A percentile compares a stretch with the other conserved stretches of the same genome.
Conservation (phyloP, 2,888 invertebrate species). For the Blastobasis adustella region DNA sequence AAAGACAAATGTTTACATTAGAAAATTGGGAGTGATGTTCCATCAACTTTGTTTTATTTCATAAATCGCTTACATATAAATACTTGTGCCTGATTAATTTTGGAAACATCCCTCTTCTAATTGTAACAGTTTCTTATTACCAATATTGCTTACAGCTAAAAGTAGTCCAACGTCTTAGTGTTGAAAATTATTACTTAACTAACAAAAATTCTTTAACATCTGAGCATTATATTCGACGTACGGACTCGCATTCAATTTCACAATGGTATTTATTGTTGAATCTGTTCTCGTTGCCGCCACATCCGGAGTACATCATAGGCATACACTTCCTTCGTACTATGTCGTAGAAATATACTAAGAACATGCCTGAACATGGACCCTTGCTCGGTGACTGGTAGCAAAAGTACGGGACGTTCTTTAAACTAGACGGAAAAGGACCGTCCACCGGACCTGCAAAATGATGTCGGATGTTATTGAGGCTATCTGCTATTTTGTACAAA, state of each 20-base stretch:
- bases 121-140: no score
- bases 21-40: no score
- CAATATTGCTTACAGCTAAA: no score
- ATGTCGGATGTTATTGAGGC: constrained; percentile 6
- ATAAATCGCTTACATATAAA: no score
- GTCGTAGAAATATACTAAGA: constrained; percentile 53
- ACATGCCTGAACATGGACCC: constrained; percentile 44
- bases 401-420: constrained; percentile 54
- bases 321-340: constrained; percentile 47
- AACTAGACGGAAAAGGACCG: constrained; percentile 50
- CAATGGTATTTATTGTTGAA: constrained; percentile 37
- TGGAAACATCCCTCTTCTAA: no score
- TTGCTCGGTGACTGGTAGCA: constrained; percentile 57
- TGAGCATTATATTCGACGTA: constrained; percentile 23
- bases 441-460: constrained; percentile 46
- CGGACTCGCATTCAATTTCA: constrained; percentile 36
- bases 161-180: no score
- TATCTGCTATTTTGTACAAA: no score
- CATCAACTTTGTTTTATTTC: no score
- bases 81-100: no score
- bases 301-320: constrained; percentile 62
- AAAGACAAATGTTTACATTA: no score
- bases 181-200: no score
- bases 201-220: no score
- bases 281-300: constrained; percentile 62